phyloP scores from a whole-genome alignment of 2,113 vertebrate genomes.

The Balaeniceps rex region DNA sequence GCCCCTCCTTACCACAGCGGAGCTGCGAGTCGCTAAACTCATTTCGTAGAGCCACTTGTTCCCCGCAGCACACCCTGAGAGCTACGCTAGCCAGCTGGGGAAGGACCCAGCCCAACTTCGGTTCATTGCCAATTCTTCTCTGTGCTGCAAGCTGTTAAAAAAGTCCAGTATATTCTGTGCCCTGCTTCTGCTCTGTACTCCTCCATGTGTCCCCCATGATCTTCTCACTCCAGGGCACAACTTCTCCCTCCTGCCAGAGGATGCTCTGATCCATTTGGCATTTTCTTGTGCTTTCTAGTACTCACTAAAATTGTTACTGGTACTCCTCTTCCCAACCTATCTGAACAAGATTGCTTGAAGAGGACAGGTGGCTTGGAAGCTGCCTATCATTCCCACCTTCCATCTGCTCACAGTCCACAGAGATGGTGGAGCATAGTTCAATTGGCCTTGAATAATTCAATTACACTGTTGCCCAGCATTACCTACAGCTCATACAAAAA shows the following conservation, averaged over 20 bases:
- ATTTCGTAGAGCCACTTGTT: rapidly evolving
- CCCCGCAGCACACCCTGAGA: not conserved
- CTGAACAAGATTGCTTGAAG: not conserved
- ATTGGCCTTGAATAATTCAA: not conserved
- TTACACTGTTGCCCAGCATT: not conserved
- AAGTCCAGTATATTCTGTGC: not conserved
- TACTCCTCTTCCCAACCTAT: not conserved
- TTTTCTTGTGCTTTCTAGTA: not conserved
- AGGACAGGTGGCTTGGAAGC: not conserved
- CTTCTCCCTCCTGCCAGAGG: not conserved
- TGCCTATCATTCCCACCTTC: not conserved
- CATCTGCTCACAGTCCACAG: not conserved
- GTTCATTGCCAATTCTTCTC: not conserved
- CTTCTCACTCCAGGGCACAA: not conserved
- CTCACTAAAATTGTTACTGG: not conserved
- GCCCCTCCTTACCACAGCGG: not conserved
- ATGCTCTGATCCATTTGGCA: not conserved
- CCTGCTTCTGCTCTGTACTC: not conserved
- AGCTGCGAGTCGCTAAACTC: not conserved
- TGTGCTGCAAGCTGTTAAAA: not conserved
- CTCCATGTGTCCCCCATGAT: rapidly evolving
- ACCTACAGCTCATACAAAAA: not conserved
- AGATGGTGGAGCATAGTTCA: not conserved
- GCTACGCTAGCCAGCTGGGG: not conserved
- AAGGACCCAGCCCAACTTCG: not conserved